These are phyloP conservation scores for Sebastes minor DNA, from an alignment of 2,797 vertebrate genomes.

Conservation along the genomic window DNA sequence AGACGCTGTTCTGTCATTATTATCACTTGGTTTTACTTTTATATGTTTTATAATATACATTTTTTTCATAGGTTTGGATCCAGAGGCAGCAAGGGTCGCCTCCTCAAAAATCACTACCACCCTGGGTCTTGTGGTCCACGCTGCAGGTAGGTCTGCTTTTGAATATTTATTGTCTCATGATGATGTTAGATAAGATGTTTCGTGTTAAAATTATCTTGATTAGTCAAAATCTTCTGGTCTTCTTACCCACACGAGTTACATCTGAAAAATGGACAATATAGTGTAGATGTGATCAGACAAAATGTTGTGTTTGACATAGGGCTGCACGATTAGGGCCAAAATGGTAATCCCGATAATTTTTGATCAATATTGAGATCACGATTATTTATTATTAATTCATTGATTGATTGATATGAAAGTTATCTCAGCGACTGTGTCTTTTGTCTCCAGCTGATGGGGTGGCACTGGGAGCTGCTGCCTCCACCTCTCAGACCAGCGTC, in stretches of 20 bases:
- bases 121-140: constrained; percentile 95
- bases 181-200: background rate
- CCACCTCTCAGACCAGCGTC: constrained; percentile 97
- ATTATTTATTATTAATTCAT: no score
- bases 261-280: background rate
- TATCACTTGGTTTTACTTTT: background rate
- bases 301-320: no score
- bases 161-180: background rate
- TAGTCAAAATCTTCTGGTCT: background rate
- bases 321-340: no score
- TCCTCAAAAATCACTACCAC: constrained; percentile 98
- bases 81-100: constrained; percentile 88
- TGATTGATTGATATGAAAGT: background rate
- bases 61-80: constrained; percentile 81
- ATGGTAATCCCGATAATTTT: no score
- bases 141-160: constrained; percentile 86
- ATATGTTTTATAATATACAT: background rate
- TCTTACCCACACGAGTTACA: background rate
- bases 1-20: background rate
- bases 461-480: constrained; percentile 96
- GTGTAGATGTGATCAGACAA: background rate
- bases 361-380: no score
- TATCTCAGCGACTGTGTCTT: background rate
- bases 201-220: background rate
- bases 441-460: constrained; percentile 91